These are phyloP conservation scores for Dioctria linearis DNA, from an alignment of 2,888 invertebrate species.

Conservation along the genomic window DNA sequence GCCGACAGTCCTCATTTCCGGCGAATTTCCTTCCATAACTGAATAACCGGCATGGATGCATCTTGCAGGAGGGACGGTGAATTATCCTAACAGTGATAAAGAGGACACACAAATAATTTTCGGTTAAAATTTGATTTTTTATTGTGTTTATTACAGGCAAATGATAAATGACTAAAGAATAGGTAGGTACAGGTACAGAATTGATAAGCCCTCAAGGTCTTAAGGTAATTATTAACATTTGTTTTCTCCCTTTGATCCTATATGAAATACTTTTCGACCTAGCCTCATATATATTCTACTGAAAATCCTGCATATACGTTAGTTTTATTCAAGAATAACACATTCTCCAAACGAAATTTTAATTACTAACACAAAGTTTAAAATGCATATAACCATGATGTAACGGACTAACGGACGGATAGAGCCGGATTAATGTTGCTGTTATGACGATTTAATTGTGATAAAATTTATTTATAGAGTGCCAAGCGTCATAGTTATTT, in stretches of 20 bases:
- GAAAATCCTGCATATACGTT: conserved; percentile 4
- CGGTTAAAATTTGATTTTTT: not conserved
- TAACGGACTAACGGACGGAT: conserved; percentile 22
- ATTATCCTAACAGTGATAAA: conserved; percentile 29
- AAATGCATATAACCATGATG: conserved; percentile 44
- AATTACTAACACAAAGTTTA: conserved; percentile 36
- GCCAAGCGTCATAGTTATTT: not conserved
- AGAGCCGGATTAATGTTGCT: conserved; percentile 46
- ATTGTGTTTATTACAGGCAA: conserved; percentile 7
- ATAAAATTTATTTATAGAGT: conserved; percentile 17
- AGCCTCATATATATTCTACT: not conserved
- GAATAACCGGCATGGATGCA: conserved; percentile 23
- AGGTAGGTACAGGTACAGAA: not conserved
- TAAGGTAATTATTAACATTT: not conserved
- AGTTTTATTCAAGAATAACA: not conserved
- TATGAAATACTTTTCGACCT: not conserved
- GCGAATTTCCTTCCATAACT: conserved; percentile 22
- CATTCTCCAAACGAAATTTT: conserved; percentile 28
- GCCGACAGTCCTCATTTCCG: conserved; percentile 22
- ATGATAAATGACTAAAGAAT: conserved; percentile 19
- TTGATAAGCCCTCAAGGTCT: conserved; percentile 35
- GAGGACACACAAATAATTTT: not conserved
- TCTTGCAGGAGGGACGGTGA: conserved; percentile 6
- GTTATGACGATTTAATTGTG: conserved; percentile 54
- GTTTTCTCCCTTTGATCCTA: conserved; percentile 32